phyloP scores from a whole-genome alignment of 2,888 invertebrate genomes.

The Malthinus seriepunctatus region DNA sequence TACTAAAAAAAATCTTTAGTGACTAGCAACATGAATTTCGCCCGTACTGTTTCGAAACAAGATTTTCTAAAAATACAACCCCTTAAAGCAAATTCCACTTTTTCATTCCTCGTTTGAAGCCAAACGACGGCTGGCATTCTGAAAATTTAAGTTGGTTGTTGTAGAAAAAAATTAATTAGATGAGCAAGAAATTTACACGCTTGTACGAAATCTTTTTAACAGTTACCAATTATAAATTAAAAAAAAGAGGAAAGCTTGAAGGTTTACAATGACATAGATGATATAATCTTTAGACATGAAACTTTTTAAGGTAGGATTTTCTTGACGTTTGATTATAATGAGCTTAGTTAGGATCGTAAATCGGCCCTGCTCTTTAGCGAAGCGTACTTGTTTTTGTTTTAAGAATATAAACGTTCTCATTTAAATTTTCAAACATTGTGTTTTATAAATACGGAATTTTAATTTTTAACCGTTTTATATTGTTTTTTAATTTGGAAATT shows the following conservation, averaged over 20 bases:
- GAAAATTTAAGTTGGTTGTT: too few species aligned
- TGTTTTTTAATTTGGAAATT: constrained; percentile 16
- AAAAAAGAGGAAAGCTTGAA: neutral
- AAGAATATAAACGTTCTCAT: constrained; percentile 1
- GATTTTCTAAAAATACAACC: too few species aligned
- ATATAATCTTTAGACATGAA: constrained; percentile 5
- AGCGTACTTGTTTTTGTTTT: neutral
- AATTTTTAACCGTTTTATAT: constrained; percentile 11
- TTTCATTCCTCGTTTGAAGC: too few species aligned
- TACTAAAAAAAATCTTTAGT: too few species aligned
- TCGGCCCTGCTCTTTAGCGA: neutral
- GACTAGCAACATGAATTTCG: too few species aligned
- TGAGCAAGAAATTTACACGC: neutral
- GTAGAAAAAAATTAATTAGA: neutral
- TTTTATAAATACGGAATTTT: constrained; percentile 3
- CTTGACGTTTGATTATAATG: constrained; percentile 7
- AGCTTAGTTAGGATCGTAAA: constrained; percentile 6
- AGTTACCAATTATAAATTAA: constrained; percentile 2
- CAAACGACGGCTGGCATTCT: too few species aligned
- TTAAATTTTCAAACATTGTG: neutral
- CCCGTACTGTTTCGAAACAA: too few species aligned
- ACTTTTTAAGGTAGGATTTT: constrained; percentile 4
- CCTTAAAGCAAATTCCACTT: too few species aligned
- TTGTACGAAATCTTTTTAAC: neutral
- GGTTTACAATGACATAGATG: constrained; percentile 2